These are phyloP conservation scores for Nothura maculosa DNA, from an alignment of 2,797 vertebrate genomes.

Conservation along the genomic window DNA sequence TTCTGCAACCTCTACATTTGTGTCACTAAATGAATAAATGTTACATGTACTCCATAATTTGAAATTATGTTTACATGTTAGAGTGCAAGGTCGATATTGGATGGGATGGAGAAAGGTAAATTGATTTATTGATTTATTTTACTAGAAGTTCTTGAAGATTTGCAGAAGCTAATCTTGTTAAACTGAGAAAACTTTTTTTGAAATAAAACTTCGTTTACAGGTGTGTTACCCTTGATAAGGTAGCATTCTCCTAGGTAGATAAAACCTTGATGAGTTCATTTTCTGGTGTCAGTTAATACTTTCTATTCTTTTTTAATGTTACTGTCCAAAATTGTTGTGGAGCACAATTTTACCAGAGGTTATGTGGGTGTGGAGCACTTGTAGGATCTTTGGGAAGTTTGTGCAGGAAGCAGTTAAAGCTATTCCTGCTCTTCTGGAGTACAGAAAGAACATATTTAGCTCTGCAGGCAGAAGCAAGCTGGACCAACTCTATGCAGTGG, in stretches of 20 bases:
- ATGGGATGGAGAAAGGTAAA: background rate
- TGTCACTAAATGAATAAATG: background rate
- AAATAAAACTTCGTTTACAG: background rate
- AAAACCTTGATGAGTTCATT: too few species aligned
- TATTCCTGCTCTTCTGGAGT: background rate
- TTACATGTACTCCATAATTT: background rate
- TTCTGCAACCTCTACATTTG: too few species aligned
- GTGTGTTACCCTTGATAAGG: background rate
- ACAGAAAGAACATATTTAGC: background rate
- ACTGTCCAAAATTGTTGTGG: background rate
- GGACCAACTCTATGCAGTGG: background rate
- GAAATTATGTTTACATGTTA: background rate
- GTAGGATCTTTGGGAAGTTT: background rate
- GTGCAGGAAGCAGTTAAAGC: background rate
- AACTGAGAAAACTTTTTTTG: background rate
- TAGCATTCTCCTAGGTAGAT: background rate
- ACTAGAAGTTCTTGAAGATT: background rate
- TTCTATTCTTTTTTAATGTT: background rate
- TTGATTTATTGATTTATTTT: background rate
- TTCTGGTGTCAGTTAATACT: background rate
- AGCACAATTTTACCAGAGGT: background rate
- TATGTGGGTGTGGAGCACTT: background rate
- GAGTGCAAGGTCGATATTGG: background rate
- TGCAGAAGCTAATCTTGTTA: background rate
- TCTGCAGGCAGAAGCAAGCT: background rate